phyloP scores from a whole-genome alignment of 2,888 invertebrate genomes.

The Amphipyra berbera region DNA sequence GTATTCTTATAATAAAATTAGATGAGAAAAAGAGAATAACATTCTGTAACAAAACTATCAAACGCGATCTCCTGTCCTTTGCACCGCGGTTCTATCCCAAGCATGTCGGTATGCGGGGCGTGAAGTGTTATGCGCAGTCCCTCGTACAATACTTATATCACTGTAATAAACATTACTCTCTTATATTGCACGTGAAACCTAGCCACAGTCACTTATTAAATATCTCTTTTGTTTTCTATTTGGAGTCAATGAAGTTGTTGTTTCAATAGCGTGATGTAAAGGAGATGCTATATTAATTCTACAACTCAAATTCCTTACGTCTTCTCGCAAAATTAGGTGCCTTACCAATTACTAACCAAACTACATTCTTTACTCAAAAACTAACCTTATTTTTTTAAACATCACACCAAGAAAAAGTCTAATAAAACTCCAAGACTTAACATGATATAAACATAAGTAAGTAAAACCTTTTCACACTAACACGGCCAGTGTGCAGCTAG shows the following conservation, averaged over 20 bases:
- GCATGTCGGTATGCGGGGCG: slow-evolving; percentile 54
- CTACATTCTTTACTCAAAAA: neutral
- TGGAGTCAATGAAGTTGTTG: neutral
- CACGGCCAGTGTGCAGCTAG: slow-evolving; percentile 52
- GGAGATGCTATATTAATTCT: no score
- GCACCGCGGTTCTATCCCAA: slow-evolving; percentile 18
- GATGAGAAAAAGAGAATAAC: no score
- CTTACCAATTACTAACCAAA: neutral
- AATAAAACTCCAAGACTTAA: slow-evolving; percentile 21
- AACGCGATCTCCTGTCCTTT: slow-evolving; percentile 13
- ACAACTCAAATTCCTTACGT: no score
- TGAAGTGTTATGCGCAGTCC: slow-evolving; percentile 37
- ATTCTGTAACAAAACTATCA: neutral
- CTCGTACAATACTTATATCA: slow-evolving; percentile 49
- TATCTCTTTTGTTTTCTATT: slow-evolving; percentile 21
- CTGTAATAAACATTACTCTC: slow-evolving; percentile 58
- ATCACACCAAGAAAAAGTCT: neutral
- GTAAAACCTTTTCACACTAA: neutral
- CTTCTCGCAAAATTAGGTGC: no score
- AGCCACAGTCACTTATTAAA: slow-evolving; percentile 34
- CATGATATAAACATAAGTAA: neutral
- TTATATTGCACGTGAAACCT: slow-evolving; percentile 27
- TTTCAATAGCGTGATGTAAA: neutral
- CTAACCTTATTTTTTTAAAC: no score
- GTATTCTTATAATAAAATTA: no score